Base-by-base conservation (phyloP, 2,888 invertebrate species). In the Drosophila meridiana region DNA sequence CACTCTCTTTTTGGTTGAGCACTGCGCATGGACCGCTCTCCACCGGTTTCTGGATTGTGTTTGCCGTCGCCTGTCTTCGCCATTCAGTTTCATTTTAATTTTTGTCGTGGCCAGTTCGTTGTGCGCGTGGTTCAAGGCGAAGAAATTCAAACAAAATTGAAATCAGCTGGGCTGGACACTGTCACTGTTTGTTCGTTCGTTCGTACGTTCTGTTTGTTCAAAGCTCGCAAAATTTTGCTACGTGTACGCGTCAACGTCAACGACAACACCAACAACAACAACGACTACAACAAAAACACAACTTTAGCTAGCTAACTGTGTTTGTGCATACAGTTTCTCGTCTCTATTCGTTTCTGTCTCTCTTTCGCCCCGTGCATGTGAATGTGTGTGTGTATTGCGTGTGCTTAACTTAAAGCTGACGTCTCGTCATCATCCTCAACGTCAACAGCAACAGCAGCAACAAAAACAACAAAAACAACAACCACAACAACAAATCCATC, bases 131-230 rank as follows among this genome's bases (percentile, higher is more conserved):
- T 66, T 63, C 43, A 76, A 67, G 68, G 55, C 65, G 63, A 43
- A 66, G 47, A 76, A 80, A 77, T 73, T 78, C 42, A 67, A 73
- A 78, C 66, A 69, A 70, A 67, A 70, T 73, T 79, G 34, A 70
- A 79, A 79, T 78, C 78, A 78, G 78, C 78, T 78, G 78, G 63
- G 63, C 78, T 78, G 79, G 64, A 78, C 66, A 76, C 62, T 80
- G 79, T 78, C 69, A 67, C 60, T 73, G 69, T 65, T 74, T 69
- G 78, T 71, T 66, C 57, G 71, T 82, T 88, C 48, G 48, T 28
- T 91, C 81, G 89, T 91, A 91, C 85, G 87, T 88, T 90, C 56
- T 87, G 91, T 87, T 81, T 80, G 71, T 77, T 72, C 64, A 82
- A 73, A 76, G 78, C 78, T 84, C 76, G 82, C 80, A 76, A 80